These are phyloP conservation scores for Allolobophora icterica DNA, from an alignment of 2,888 invertebrate genomes.

Conservation along the genomic window DNA sequence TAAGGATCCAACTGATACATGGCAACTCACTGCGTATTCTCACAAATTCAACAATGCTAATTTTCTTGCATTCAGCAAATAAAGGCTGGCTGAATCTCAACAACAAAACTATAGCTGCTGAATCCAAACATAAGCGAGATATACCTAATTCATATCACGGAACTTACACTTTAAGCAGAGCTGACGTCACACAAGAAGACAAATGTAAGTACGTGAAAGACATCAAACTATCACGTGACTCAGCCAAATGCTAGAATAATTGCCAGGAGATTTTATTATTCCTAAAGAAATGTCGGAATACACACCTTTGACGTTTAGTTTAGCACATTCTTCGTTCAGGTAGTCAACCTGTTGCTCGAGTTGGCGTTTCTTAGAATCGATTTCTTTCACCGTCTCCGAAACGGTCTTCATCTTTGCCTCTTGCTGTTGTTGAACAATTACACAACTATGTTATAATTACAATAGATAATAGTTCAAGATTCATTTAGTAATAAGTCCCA, in stretches of 20 bases:
- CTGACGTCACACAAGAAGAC: neutral
- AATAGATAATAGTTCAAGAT: neutral
- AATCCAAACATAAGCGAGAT: too few species aligned
- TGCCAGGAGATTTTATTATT: neutral
- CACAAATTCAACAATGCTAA: too few species aligned
- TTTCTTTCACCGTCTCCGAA: constrained; percentile 91
- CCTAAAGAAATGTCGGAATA: neutral
- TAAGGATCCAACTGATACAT: too few species aligned
- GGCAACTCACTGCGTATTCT: too few species aligned
- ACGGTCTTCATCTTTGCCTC: constrained; percentile 94
- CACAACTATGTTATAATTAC: neutral
- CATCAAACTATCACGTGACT: neutral
- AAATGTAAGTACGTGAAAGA: neutral
- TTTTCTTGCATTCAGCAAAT: too few species aligned
- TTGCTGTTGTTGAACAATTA: constrained; percentile 68
- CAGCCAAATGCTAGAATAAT: neutral
- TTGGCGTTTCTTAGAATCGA: constrained; percentile 89
- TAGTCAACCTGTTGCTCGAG: constrained; percentile 92
- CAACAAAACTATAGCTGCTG: too few species aligned
- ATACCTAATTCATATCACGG: too few species aligned
- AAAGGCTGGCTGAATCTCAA: too few species aligned
- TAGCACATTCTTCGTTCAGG: constrained; percentile 90
- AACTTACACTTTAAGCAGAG: neutral
- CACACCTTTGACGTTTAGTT: constrained; percentile 74
- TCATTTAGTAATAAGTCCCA: neutral